Conservation (phyloP, 2,888 invertebrate species). For the Eupithecia pulchellata region DNA sequence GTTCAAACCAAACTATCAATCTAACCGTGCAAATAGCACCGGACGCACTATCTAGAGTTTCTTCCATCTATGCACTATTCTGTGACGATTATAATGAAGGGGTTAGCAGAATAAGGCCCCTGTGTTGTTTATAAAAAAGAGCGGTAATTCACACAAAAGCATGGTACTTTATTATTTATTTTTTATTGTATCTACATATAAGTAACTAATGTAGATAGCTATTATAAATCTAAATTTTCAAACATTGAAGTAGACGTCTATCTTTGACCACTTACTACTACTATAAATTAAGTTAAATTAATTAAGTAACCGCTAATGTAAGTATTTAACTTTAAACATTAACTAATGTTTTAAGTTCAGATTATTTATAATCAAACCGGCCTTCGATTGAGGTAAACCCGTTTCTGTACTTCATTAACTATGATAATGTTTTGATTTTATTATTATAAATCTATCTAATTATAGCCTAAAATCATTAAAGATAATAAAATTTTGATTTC, state of each 20-base stretch:
- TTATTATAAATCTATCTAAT: background rate
- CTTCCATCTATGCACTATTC: too few relatives aligned
- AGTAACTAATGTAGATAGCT: too few relatives aligned
- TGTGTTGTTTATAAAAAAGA: too few relatives aligned
- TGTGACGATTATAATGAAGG: too few relatives aligned
- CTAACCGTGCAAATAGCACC: too few relatives aligned
- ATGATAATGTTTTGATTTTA: background rate
- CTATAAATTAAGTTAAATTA: slow-evolving; percentile 32
- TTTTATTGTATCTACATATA: too few relatives aligned
- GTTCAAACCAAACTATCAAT: too few relatives aligned
- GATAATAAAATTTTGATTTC: background rate
- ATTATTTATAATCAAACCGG: slow-evolving; percentile 36
- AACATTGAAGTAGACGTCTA: background rate
- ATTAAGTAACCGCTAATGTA: slow-evolving; percentile 24
- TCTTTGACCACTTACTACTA: slow-evolving; percentile 30
- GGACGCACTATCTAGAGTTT: too few relatives aligned
- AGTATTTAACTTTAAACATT: slow-evolving; percentile 37
- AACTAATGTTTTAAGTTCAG: too few relatives aligned
- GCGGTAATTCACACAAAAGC: too few relatives aligned
- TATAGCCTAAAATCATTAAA: background rate
- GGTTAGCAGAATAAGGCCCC: too few relatives aligned
- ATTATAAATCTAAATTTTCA: slow-evolving; percentile 3
- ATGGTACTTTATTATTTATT: too few relatives aligned
- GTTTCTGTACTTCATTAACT: slow-evolving; percentile 10
- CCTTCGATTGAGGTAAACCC: slow-evolving; percentile 32